phyloP scores from a whole-genome alignment of 2,888 invertebrate genomes.

The Melanophora roralis region DNA sequence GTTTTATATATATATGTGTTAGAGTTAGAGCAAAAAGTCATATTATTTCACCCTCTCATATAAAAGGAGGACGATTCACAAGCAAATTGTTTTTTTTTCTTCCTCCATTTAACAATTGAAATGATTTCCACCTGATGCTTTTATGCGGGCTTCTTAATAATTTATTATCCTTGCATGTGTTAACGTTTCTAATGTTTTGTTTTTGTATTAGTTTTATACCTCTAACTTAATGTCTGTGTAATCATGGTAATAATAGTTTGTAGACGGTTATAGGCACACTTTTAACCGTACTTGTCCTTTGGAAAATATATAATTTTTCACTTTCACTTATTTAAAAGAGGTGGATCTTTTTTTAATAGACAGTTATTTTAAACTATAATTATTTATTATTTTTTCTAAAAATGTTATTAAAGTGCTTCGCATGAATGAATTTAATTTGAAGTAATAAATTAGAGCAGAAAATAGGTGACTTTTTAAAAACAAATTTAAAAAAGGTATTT shows the following conservation, averaged over 20 bases:
- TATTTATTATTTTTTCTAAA: conserved; percentile 4
- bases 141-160: conserved; percentile 54
- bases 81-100: neutral
- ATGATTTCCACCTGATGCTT: conserved; percentile 63
- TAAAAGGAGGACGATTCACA: conserved; percentile 15
- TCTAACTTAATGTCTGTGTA: conserved; percentile 22
- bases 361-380: conserved; percentile 45
- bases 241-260: conserved; percentile 4
- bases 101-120: conserved; percentile 8
- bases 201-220: conserved; percentile 35
- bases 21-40: neutral
- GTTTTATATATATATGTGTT: conserved; percentile 19
- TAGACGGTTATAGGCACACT: conserved; percentile 5
- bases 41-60: neutral
- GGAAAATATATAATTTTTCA: conserved; percentile 57
- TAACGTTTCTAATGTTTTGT: neutral
- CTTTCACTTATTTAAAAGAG: conserved; percentile 50
- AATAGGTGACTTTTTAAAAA: conserved; percentile 23
- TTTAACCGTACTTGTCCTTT: neutral
- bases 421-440: conserved; percentile 55
- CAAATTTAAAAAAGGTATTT: no score
- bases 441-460: conserved; percentile 39
- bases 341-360: conserved; percentile 11
- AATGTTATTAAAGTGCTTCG: conserved; percentile 17
- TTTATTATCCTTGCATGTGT: conserved; percentile 58